Base-by-base conservation (phyloP, 2,888 invertebrate species). In the Villa cingulata region DNA sequence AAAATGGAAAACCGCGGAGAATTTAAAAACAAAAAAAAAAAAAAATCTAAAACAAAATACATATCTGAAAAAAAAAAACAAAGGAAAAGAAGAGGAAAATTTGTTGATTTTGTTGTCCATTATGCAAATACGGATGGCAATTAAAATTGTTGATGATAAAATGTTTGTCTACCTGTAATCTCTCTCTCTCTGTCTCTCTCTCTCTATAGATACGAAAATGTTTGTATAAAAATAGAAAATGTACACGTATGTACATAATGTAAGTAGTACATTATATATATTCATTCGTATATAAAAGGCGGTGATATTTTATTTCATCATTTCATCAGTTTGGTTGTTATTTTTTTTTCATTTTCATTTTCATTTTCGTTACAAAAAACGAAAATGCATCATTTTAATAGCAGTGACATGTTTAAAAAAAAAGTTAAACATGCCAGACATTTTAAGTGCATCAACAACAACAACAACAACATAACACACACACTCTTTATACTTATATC, bases 71-170 rank as follows among this genome's bases (percentile, higher is more conserved):
- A 32, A 32, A 32, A 12, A 12, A 32, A 32, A 32, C 12, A 32
- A 32, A 32, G 12, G 1, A 32, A 32, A 32, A 29, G 3, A 29
- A 29, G 12, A 32, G 12, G 9, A 32, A 45, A 45, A 45, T 39
- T 29, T 38, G 39, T 39, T 32, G n/a, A n/a, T n/a, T n/a, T n/a
- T n/a, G 39, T 45, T 29, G 27, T 39, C 45, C 45, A 45, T 45
- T 45, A 45, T 45, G 45, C 45, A 45, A 45, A 45, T 45, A 32
- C 15, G 19, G n/a, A 39, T 29, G 45, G 45, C 45, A 45, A 45
- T 45, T 45, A 45, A 45, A 45, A 45, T 45, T 45, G 39, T 32
- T 39, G 45, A 45, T 45, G n/a, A n/a, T n/a, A n/a, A n/a, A n/a
- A n/a, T n/a, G n/a, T n/a, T n/a, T n/a, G n/a, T n/a, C n/a, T n/a